Percentiles rank a stretch among this genome's conserved stretches.
These are phyloP conservation scores for Glaucidium brasilianum DNA, from an alignment of 2,113 vertebrate genomes.

Conservation along the genomic window DNA sequence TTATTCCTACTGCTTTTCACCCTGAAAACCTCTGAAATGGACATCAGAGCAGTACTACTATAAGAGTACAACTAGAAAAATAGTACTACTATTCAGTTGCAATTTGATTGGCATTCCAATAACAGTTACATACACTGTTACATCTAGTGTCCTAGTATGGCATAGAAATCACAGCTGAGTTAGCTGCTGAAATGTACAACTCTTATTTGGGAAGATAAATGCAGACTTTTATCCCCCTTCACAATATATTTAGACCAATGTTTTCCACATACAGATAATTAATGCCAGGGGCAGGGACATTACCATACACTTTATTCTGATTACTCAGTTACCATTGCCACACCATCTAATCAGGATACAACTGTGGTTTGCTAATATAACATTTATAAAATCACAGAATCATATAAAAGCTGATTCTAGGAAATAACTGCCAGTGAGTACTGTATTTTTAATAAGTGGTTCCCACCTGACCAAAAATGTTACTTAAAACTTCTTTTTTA, in stretches of 20 bases:
- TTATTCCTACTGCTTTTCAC: neutral
- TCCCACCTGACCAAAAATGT: neutral
- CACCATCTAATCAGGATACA: neutral
- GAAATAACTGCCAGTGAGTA: neutral
- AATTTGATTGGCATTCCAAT: neutral
- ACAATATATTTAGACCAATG: neutral
- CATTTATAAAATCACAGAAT: neutral
- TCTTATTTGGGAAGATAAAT: neutral
- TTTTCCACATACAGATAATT: neutral
- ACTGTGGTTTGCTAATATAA: neutral
- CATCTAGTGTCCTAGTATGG: neutral
- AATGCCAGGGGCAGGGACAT: neutral
- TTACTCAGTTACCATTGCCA: neutral
- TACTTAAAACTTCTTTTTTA: neutral
- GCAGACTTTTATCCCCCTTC: neutral
- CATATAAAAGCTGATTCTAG: neutral
- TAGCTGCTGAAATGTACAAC: neutral
- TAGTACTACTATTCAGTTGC: neutral
- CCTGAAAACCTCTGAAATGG: neutral
- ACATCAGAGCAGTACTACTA: neutral
- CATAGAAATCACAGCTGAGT: neutral
- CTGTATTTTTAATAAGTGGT: neutral
- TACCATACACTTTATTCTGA: neutral
- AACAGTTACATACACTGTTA: neutral
- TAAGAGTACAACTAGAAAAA: neutral